Evolutionary conservation across 1,140 invertebrate genomes (phyloP).

Genomic region (Trypoxylus dichotomus): DNA sequence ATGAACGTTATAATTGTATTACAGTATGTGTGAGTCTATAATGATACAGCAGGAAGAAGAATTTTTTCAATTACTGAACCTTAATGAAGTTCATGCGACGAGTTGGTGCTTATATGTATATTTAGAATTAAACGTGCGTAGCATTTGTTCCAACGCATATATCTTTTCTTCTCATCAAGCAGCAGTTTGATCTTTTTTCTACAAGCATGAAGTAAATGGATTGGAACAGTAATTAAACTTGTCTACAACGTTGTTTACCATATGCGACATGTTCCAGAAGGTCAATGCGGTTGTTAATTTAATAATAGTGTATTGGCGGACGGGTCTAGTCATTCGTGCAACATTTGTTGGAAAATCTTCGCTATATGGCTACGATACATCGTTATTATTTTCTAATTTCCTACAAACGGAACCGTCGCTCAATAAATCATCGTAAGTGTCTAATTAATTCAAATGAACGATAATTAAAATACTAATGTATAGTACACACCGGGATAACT

Average conservation of each 20-base stretch:
- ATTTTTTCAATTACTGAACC: not conserved
- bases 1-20: slow-evolving; percentile 4
- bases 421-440: not conserved
- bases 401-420: not conserved
- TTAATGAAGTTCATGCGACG: slow-evolving; percentile 21
- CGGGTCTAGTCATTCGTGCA: not conserved
- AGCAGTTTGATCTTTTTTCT: slow-evolving; percentile 17
- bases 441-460: slow-evolving; percentile 3
- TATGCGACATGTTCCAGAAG: slow-evolving; percentile 16
- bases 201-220: not conserved
- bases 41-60: not conserved
- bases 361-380: not conserved
- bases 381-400: slow-evolving; percentile 13
- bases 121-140: slow-evolving; percentile 24
- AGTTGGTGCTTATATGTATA: slow-evolving; percentile 16
- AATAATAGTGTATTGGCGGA: slow-evolving; percentile 17
- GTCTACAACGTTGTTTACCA: slow-evolving; percentile 23
- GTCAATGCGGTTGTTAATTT: slow-evolving; percentile 25
- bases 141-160: slow-evolving; percentile 16
- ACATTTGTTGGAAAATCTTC: not conserved
- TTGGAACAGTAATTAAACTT: slow-evolving; percentile 20
- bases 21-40: not conserved
- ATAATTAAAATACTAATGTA: slow-evolving; percentile 13
- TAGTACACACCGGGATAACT: not conserved
- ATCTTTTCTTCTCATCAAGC: not conserved